Conservation (phyloP, 1,140 invertebrate species). For the Aphidius gifuensis region DNA sequence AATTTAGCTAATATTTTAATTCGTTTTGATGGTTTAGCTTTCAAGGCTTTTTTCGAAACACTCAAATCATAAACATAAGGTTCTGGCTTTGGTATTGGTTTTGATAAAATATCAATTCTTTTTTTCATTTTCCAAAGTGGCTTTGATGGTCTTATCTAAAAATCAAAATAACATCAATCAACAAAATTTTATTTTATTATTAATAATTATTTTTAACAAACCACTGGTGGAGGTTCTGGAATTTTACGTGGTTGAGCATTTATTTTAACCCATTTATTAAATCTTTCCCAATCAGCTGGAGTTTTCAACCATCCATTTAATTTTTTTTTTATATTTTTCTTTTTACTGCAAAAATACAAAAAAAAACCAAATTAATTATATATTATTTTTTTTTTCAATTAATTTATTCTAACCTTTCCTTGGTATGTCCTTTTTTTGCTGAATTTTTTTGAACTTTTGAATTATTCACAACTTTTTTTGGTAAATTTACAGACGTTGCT, state of each 20-base stretch:
- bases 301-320: conserved; percentile 35
- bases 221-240: conserved; percentile 28
- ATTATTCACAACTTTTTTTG: too few species aligned
- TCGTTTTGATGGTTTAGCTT: conserved; percentile 20
- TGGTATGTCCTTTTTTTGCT: too few species aligned
- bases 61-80: background rate
- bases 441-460: too few species aligned
- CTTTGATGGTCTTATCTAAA: conserved; percentile 27
- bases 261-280: conserved; percentile 33
- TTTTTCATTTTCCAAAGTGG: conserved; percentile 27
- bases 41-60: conserved; percentile 29
- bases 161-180: background rate
- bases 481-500: too few species aligned
- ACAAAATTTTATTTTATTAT: background rate
- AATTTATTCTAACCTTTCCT: background rate
- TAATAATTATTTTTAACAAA: conserved; percentile 1
- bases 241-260: conserved; percentile 32
- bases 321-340: conserved; percentile 12
- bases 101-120: conserved; percentile 23
- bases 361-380: background rate
- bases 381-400: background rate
- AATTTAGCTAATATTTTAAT: conserved; percentile 25
- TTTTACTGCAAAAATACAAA: background rate
- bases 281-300: conserved; percentile 34
- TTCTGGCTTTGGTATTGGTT: conserved; percentile 11